Evolutionary conservation across 2,797 vertebrate species (phyloP).

Genomic region (Alauda arvensis): DNA sequence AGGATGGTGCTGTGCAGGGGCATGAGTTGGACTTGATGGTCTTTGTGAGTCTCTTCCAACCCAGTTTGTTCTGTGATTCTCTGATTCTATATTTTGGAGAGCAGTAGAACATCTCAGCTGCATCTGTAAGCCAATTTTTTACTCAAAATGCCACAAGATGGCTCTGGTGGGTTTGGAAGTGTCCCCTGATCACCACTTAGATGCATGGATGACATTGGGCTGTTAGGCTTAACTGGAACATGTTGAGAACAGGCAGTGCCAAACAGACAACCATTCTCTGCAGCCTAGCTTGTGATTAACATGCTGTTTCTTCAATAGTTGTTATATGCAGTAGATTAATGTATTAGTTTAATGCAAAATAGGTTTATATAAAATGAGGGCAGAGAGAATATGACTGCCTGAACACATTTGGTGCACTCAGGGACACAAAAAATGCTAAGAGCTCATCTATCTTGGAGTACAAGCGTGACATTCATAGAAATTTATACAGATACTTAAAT

Average conservation of each 20-base stretch:
- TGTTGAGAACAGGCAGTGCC: neutral
- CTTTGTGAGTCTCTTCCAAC: neutral
- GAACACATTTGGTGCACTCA: neutral
- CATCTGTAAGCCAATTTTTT: neutral
- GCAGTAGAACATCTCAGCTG: neutral
- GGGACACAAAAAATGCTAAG: neutral
- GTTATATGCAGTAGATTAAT: neutral
- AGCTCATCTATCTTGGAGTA: neutral
- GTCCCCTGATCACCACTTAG: neutral
- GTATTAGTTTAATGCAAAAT: neutral
- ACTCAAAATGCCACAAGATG: constrained; percentile 13
- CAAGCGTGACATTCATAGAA: neutral
- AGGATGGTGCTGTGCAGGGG: too few relatives aligned
- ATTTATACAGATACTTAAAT: neutral
- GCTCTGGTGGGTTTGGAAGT: constrained; percentile 11
- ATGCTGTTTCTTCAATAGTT: neutral
- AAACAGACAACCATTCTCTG: neutral
- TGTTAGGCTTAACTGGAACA: neutral
- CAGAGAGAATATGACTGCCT: neutral
- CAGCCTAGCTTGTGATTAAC: neutral
- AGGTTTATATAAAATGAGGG: neutral
- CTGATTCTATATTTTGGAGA: neutral
- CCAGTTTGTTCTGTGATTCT: neutral
- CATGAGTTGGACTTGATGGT: neutral
- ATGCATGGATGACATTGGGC: neutral